Conservation (phyloP, 2,797 vertebrate species). For the Rhinogobio ventralis region DNA sequence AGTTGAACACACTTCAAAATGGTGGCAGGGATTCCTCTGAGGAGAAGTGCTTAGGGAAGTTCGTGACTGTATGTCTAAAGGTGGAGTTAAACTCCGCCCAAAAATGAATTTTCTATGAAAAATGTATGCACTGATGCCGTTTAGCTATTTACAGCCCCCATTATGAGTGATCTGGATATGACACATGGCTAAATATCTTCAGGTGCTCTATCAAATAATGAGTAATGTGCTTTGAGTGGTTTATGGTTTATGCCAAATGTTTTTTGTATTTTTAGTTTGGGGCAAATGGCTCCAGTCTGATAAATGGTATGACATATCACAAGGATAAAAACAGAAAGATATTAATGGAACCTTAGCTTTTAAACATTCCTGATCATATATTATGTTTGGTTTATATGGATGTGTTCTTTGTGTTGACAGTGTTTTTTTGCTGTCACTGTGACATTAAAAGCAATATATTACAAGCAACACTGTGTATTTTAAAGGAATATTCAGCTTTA, state of each 20-base stretch:
- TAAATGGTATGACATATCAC: constrained; percentile 8
- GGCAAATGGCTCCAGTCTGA: neutral
- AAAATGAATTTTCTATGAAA: neutral
- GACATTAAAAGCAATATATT: neutral
- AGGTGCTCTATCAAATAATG: constrained; percentile 15
- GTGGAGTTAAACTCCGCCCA: neutral
- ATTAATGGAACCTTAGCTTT: constrained; percentile 16
- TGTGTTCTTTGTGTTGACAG: neutral
- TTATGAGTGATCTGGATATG: neutral
- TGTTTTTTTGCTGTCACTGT: neutral
- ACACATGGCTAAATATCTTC: neutral
- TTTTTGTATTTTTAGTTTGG: neutral
- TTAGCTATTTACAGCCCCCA: neutral
- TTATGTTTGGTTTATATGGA: neutral
- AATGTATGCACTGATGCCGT: neutral
- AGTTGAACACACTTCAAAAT: neutral
- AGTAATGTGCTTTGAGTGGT: neutral
- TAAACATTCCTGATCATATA: neutral
- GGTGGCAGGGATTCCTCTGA: no score
- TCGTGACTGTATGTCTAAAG: neutral
- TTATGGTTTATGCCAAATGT: constrained; percentile 11
- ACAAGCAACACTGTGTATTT: neutral
- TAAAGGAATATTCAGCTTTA: neutral
- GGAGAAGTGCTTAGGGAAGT: neutral
- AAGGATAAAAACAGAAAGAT: constrained; percentile 29